These are phyloP conservation scores for Marisa cornuarietis DNA, from an alignment of 1,140 invertebrate genomes.

Conservation along the genomic window DNA sequence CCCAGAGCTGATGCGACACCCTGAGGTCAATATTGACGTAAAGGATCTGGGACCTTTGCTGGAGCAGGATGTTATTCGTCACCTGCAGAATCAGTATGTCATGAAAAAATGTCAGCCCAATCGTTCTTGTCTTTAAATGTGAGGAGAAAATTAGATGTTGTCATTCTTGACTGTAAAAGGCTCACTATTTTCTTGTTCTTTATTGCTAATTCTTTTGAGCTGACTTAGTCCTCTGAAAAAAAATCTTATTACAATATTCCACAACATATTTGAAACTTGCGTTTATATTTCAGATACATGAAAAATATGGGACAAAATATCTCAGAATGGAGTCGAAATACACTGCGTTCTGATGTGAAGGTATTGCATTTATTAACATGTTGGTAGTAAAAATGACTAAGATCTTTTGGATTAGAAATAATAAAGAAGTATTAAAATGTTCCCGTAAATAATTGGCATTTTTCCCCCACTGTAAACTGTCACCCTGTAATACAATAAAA, in stretches of 20 bases:
- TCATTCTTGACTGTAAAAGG: not conserved
- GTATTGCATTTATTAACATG: constrained; percentile 43
- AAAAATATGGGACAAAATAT: constrained; percentile 90
- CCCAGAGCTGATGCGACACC: constrained; percentile 80
- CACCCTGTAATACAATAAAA: too few species aligned
- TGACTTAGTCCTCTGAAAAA: too few species aligned
- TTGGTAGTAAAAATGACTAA: too few species aligned
- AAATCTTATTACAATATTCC: not conserved
- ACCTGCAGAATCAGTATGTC: constrained; percentile 82
- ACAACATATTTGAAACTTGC: constrained; percentile 6
- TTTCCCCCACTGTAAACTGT: too few species aligned
- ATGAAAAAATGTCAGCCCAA: not conserved
- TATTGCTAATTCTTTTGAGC: too few species aligned
- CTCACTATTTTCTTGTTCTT: too few species aligned
- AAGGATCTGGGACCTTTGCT: constrained; percentile 76
- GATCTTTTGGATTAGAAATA: too few species aligned
- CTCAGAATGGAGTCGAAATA: constrained; percentile 95
- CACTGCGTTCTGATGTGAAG: constrained; percentile 86
- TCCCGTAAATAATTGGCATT: too few species aligned
- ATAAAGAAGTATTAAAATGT: too few species aligned
- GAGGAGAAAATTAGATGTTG: not conserved
- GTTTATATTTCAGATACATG: constrained; percentile 68
- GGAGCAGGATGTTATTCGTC: constrained; percentile 77
- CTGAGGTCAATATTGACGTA: constrained; percentile 85
- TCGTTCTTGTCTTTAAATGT: not conserved